phyloP scores from a whole-genome alignment of 1,140 invertebrate genomes.

The Tribolium madens region DNA sequence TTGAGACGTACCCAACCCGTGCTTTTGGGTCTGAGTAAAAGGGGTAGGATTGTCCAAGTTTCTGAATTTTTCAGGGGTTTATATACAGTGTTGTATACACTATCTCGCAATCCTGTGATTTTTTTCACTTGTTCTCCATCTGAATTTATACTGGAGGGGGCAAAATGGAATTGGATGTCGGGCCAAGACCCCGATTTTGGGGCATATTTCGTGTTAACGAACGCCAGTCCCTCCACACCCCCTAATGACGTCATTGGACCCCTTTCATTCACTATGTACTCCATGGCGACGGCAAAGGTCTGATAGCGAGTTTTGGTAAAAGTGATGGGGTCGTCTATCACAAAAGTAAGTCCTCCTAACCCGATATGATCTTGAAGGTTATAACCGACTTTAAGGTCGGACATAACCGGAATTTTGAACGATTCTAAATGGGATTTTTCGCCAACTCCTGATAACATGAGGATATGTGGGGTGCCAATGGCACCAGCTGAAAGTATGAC shows the following conservation, averaged over 20 bases:
- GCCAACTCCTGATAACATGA: slow-evolving; percentile 91
- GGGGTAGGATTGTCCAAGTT: slow-evolving; percentile 85
- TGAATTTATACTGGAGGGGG: slow-evolving; percentile 84
- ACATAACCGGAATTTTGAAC: slow-evolving; percentile 80
- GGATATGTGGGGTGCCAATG: slow-evolving; percentile 84
- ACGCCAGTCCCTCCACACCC: slow-evolving; percentile 85
- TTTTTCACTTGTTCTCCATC: slow-evolving; percentile 67
- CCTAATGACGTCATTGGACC: slow-evolving; percentile 84
- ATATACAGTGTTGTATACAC: slow-evolving; percentile 87
- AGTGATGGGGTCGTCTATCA: slow-evolving; percentile 83
- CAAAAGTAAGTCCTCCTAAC: slow-evolving; percentile 83
- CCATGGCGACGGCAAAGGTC: slow-evolving; percentile 80
- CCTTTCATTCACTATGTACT: slow-evolving; percentile 83
- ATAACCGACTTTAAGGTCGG: slow-evolving; percentile 82
- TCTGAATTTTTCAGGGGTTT: slow-evolving; percentile 83
- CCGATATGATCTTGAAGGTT: slow-evolving; percentile 90
- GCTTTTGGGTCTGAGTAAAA: slow-evolving; percentile 85
- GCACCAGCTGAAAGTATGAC: slow-evolving; percentile 86
- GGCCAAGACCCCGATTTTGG: slow-evolving; percentile 80
- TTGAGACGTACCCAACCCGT: slow-evolving; percentile 83
- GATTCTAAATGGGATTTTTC: slow-evolving; percentile 82
- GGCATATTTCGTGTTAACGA: slow-evolving; percentile 87
- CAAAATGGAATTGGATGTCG: slow-evolving; percentile 89
- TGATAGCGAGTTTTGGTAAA: slow-evolving; percentile 84
- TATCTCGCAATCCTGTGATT: slow-evolving; percentile 81